phyloP scores from a whole-genome alignment of 2,113 vertebrate species.

The Gymnogyps californianus region DNA sequence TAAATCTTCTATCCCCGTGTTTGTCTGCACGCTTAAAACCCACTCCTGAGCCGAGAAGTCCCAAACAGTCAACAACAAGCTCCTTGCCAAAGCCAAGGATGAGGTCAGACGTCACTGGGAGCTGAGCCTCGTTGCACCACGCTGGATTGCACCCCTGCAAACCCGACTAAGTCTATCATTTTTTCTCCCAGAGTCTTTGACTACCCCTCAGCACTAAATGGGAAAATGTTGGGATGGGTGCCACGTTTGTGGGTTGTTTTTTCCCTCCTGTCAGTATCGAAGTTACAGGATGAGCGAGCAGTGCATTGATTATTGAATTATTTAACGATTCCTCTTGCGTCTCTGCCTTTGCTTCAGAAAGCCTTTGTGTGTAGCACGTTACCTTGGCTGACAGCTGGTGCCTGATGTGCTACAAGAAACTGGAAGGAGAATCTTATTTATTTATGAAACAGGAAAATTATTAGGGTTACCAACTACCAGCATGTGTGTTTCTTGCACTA shows the following conservation, averaged over 20 bases:
- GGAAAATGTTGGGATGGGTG: not conserved
- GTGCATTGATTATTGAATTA: conserved; percentile 54
- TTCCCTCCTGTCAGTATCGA: not conserved
- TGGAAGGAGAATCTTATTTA: not conserved
- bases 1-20: not conserved
- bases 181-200: not conserved
- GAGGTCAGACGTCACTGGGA: not conserved
- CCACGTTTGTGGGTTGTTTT: not conserved
- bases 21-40: not conserved
- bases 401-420: not conserved
- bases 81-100: not conserved
- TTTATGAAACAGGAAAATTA: not conserved
- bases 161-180: not conserved
- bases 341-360: not conserved
- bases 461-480: not conserved
- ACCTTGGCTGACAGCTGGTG: not conserved
- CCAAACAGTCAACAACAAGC: not conserved
- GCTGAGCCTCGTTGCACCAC: not conserved
- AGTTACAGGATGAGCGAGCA: not conserved
- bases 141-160: rapidly evolving
- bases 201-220: not conserved
- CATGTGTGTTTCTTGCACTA: not conserved
- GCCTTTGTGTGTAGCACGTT: not conserved
- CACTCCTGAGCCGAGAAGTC: not conserved
- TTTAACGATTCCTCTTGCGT: conserved; percentile 20